These are phyloP conservation scores for Nannoperca obscura DNA, from an alignment of 2,797 vertebrate species.

Conservation along the genomic window DNA sequence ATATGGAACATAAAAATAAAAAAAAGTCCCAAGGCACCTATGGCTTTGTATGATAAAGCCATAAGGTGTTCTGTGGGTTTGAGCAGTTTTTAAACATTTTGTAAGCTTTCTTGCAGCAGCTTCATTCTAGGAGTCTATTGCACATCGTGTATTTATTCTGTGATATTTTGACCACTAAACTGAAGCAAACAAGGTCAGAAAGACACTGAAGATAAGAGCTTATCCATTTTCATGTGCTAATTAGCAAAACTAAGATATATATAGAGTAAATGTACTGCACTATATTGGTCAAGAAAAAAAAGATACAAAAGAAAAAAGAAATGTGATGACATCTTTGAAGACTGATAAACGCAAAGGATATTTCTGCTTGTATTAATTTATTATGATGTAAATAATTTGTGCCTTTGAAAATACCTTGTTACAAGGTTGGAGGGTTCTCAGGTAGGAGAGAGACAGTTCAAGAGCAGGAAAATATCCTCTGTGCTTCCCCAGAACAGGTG, in stretches of 20 bases:
- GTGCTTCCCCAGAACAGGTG: conserved; percentile 41
- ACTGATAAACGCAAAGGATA: neutral
- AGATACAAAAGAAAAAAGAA: neutral
- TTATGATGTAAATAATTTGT: neutral
- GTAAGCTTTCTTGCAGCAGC: neutral
- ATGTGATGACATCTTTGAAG: neutral
- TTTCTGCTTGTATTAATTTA: neutral
- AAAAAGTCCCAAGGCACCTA: too few species aligned
- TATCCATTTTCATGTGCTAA: neutral
- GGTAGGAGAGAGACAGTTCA: neutral
- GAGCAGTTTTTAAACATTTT: neutral
- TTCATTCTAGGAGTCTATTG: neutral
- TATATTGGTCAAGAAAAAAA: neutral
- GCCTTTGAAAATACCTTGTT: neutral
- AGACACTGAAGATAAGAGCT: neutral
- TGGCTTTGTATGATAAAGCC: neutral
- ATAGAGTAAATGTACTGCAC: neutral
- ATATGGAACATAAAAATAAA: too few species aligned
- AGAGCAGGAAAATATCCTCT: conserved; percentile 12
- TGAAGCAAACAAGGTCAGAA: neutral
- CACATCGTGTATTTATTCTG: neutral
- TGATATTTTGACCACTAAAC: neutral
- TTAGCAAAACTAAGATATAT: neutral
- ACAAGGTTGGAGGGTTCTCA: neutral
- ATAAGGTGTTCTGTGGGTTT: neutral